phyloP scores from a whole-genome alignment of 2,888 invertebrate genomes.

The Apamea monoglypha region DNA sequence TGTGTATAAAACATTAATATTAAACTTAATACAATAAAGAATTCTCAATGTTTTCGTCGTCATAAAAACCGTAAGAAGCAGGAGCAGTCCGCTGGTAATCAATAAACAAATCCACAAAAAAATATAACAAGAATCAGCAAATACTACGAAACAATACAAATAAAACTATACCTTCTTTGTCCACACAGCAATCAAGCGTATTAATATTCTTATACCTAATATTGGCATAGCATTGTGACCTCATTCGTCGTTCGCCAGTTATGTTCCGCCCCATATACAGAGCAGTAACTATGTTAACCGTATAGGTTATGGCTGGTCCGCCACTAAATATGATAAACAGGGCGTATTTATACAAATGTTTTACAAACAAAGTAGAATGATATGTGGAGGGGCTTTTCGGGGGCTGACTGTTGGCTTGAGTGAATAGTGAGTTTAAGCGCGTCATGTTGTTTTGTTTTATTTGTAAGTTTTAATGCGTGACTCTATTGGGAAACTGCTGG shows the following conservation, averaged over 20 bases:
- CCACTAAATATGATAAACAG: conserved; percentile 68
- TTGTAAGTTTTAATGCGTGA: neutral
- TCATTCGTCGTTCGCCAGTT: conserved; percentile 47
- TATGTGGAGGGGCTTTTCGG: conserved; percentile 26
- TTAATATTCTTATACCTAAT: conserved; percentile 54
- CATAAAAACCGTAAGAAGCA: neutral
- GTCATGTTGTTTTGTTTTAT: conserved; percentile 23
- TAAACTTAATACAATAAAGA: neutral
- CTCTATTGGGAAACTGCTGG: neutral
- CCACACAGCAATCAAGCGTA: conserved; percentile 57
- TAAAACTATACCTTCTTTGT: conserved; percentile 56
- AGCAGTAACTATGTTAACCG: conserved; percentile 56
- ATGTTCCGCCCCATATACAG: conserved; percentile 51
- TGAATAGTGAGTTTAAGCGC: neutral
- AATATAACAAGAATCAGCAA: conserved; percentile 36
- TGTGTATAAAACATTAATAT: no score
- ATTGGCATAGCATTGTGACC: conserved; percentile 60
- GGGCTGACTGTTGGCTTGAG: neutral
- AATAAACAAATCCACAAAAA: conserved; percentile 28
- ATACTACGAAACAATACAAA: conserved; percentile 43
- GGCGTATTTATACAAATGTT: conserved; percentile 62
- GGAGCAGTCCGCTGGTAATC: neutral
- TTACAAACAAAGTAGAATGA: conserved; percentile 61
- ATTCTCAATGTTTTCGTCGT: neutral
- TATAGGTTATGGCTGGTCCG: conserved; percentile 53